Evolutionary conservation across 2,888 invertebrate genomes (phyloP), one percentile per base, ranked within the genome.

Genomic region (Carabus problematicus): DNA sequence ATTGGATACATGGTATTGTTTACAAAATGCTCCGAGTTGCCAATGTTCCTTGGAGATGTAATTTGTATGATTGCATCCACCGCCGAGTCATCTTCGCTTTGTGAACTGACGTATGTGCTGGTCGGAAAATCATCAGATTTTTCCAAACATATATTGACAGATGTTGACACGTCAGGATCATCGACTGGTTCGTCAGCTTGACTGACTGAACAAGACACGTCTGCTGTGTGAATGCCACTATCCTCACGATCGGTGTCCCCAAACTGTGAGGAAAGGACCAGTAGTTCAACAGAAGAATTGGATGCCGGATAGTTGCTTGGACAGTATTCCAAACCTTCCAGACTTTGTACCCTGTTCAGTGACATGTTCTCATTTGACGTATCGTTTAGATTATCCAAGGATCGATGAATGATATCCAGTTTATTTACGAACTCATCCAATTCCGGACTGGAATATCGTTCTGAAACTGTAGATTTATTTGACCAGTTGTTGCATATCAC

Each of bases 191-290:
- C 91, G 78, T 91, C 91, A 58, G 90, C 89, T 75, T 91, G 91
- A 75, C 87, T 87, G 18, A 88, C 87, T 40, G 88, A 90, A 75
- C 90, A 91, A 16, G 91, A 91, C 66, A 91, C 92, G 77, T 91
- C 89, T 1, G 92, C 91, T 4, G 91, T 90, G 74, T 93, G 92
- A 72, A 91, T 90, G 1, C 91, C 91, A 72, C 90, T 91, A 77
- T 93, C 93, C 81, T 93, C 93, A 47, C 89, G 86, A 79, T 90
- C 91, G 52, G 87, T 89, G 74, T 89, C 86, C 72, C 85, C 86
- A 70, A 84, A 78, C 64, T 77, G 73, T 8, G 83, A 83, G 54
- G 81, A 80, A 64, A 79, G 45, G 19, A 45, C 86, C 73, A 88
- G 84, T 77, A 89, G 83, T 75, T 89, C 89, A n/a, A 84, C 82